Percentiles rank a stretch among this genome's conserved stretches.
phyloP scores from a whole-genome alignment of 30 jellyfish, hydroid and myxozoan species.

The Euphysa ruthae region DNA sequence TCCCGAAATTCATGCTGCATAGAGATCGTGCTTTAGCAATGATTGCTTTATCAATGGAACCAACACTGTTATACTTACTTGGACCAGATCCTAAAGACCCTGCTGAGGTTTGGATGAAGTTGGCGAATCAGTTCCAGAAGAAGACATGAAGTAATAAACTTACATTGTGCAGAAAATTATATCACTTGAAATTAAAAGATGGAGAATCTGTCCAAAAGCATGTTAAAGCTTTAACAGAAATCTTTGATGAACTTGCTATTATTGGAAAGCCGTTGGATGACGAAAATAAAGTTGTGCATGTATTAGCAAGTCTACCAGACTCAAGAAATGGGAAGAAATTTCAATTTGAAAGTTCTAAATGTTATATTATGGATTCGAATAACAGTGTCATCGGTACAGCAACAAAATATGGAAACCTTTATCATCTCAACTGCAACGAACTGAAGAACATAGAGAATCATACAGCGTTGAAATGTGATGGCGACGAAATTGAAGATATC shows the following conservation, averaged over 20 bases:
- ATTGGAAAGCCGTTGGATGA: constrained; percentile 50
- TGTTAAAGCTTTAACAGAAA: constrained; percentile 34
- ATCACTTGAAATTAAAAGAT: constrained; percentile 18
- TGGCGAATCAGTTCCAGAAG: constrained; percentile 48
- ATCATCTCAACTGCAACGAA: constrained; percentile 33
- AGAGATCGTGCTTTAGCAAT: constrained; percentile 30
- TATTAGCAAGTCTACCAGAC: constrained; percentile 53
- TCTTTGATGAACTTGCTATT: constrained; percentile 33
- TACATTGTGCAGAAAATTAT: constrained; percentile 24
- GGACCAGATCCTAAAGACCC: constrained; percentile 79
- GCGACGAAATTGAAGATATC: constrained; percentile 5
- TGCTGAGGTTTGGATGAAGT: constrained; percentile 33
- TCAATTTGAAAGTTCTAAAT: neutral
- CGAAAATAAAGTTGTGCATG: constrained; percentile 37
- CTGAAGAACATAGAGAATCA: too few relatives aligned
- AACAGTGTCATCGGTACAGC: too few relatives aligned
- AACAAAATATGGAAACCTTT: constrained; percentile 40
- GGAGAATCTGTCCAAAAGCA: constrained; percentile 35
- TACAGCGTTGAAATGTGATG: neutral
- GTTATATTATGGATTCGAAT: neutral
- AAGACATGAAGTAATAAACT: constrained; percentile 29
- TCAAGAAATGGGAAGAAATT: constrained; percentile 9
- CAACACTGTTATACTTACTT: constrained; percentile 25
- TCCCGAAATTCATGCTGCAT: neutral
- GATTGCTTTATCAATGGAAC: constrained; percentile 33